phyloP scores from a whole-genome alignment of 2,888 invertebrate species.

The Crematogaster levior region DNA sequence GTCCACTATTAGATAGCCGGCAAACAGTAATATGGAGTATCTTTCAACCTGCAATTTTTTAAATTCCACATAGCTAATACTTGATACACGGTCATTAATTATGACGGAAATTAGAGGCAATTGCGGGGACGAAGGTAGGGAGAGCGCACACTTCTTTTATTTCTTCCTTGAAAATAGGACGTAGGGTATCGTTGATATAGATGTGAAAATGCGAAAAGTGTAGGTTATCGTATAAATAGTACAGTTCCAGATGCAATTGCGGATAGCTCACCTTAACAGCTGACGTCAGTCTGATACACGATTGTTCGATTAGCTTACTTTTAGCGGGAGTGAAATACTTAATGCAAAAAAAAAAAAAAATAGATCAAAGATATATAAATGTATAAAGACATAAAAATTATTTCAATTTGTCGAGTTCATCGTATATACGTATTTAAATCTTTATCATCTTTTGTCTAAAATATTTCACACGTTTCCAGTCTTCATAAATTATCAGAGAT shows the following conservation, averaged over 20 bases:
- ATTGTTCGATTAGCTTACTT: not conserved
- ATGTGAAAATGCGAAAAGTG: not conserved
- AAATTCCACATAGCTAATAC: slow-evolving; percentile 28
- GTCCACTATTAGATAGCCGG: slow-evolving; percentile 41
- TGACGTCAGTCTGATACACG: not conserved
- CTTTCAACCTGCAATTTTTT: slow-evolving; percentile 51
- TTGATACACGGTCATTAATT: slow-evolving; percentile 35
- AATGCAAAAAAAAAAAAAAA: not conserved
- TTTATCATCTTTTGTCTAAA: not conserved
- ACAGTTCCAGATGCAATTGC: not conserved
- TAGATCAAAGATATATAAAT: not conserved
- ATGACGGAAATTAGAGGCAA: slow-evolving; percentile 36
- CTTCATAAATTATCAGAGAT: not conserved
- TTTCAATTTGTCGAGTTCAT: not conserved
- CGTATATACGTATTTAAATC: not conserved
- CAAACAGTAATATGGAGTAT: slow-evolving; percentile 18
- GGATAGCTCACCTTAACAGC: slow-evolving; percentile 18
- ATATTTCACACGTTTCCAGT: not conserved
- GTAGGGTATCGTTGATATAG: not conserved
- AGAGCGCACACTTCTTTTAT: slow-evolving; percentile 5
- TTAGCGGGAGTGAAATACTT: not conserved
- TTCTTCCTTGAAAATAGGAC: not conserved
- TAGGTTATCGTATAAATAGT: slow-evolving; percentile 31
- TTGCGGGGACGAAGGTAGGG: slow-evolving; percentile 2
- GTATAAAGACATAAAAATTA: not conserved